Evolutionary conservation across 2,113 vertebrate genomes (phyloP), one percentile per base, ranked within the genome.

Genomic region (Brachionichthys hirsutus): DNA sequence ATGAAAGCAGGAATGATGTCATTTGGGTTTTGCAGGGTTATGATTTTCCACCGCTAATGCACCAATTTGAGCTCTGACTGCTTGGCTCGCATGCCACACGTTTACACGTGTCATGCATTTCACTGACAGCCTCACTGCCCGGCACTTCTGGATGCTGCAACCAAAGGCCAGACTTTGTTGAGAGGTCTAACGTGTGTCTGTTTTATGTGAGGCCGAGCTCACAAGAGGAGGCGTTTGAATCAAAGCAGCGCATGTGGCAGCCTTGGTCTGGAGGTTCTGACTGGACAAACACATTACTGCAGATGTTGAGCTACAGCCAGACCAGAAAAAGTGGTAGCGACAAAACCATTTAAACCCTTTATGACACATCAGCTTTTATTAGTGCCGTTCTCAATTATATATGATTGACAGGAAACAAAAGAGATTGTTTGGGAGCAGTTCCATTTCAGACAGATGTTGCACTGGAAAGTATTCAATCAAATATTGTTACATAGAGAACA

Each of bases 61-160:
- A 30, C 60, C 13, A 9, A 56, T 53, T 36, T 60, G 73, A 74
- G 49, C 48, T 72, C 61, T 72, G 66, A 81, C 80, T 58, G 75
- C 55, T 71, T 24, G 24, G 38, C 58, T 74, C 54, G 40, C 80
- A 77, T 79, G 80, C 56, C 75, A 66, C 69, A 10, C 12, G 73
- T 75, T 59, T 67, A 79, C 76, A 84, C 54, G 43, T 81, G 78
- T 78, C 67, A 75, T 58, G 24, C 65, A 73, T 75, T 67, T 65
- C 75, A 85, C 62, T 55, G 75, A 84, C 81, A 82, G 76, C 63
- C 49, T 59, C 72, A 53, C 55, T 54, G 19, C 14, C 41, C 63
- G 74, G 71, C 45, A 40, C 36, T 60, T 30, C n/a, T 56, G 59
- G 55, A 75, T 46, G 12, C 20, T 41, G 15, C 50, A 78, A 75